Percentiles rank a stretch among this genome's conserved stretches.
These are phyloP conservation scores for rat (Rattus norvegicus) DNA, from an alignment of 2,113 vertebrate species.

Conservation along the genomic window DNA sequence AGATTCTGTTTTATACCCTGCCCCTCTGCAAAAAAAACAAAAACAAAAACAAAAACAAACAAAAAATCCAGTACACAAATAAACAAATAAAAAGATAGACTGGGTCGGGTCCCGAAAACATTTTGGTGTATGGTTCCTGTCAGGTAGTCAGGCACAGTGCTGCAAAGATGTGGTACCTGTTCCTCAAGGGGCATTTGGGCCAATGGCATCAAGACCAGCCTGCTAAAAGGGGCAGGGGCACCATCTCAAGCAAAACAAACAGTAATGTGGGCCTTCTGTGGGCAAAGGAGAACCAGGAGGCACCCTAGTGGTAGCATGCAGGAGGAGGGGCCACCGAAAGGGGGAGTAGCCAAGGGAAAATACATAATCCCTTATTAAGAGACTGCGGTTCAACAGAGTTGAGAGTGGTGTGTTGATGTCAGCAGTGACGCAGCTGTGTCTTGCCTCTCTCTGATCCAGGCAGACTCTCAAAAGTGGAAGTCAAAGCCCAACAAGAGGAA, in stretches of 20 bases:
- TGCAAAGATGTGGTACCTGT: too few species aligned
- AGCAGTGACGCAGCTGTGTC: background rate
- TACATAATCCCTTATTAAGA: background rate
- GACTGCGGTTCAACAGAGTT: background rate
- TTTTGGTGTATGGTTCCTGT: background rate
- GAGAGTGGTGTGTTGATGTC: background rate
- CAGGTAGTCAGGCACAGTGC: background rate
- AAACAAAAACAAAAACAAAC: background rate
- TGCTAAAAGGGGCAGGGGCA: background rate
- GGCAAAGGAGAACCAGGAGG: background rate
- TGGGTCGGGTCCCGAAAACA: background rate
- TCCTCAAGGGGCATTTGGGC: background rate
- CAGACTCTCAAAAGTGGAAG: background rate
- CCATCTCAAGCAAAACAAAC: background rate
- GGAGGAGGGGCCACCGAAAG: background rate
- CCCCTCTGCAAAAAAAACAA: too few species aligned
- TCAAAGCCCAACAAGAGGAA: background rate
- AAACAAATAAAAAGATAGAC: background rate
- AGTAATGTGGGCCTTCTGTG: background rate
- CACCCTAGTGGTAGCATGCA: background rate
- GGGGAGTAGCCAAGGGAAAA: background rate
- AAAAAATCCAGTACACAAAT: background rate
- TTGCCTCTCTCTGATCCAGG: background rate
- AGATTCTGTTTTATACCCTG: background rate
- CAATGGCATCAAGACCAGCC: background rate